phyloP scores from a whole-genome alignment of 1,140 invertebrate genomes.

The Helicorthomorpha holstii region DNA sequence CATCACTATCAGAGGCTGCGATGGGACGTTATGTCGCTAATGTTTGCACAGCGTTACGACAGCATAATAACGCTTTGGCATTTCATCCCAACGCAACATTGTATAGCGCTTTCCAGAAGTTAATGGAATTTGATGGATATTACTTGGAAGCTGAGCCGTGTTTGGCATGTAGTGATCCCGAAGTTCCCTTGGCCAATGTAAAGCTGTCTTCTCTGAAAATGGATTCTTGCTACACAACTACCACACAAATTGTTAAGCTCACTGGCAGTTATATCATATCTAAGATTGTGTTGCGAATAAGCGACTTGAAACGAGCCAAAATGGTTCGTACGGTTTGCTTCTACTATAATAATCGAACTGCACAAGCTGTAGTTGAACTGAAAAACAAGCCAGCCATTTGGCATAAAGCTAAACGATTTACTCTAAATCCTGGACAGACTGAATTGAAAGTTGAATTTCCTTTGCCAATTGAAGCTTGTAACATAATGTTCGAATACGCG shows the following conservation, averaged over 20 bases:
- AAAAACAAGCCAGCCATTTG: slow-evolving; percentile 90
- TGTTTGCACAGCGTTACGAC: slow-evolving; percentile 62
- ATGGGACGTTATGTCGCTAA: slow-evolving; percentile 62
- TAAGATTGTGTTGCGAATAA: slow-evolving; percentile 79
- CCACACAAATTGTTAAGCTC: slow-evolving; percentile 91
- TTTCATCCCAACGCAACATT: slow-evolving; percentile 86
- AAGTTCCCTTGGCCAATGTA: slow-evolving; percentile 76
- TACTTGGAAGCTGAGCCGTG: slow-evolving; percentile 94
- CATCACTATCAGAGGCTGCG: slow-evolving; percentile 25
- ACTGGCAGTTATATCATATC: slow-evolving; percentile 88
- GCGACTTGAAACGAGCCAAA: slow-evolving; percentile 87
- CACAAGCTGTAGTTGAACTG: slow-evolving; percentile 89
- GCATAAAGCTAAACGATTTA: slow-evolving; percentile 89
- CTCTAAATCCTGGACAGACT: slow-evolving; percentile 72
- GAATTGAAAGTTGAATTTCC: slow-evolving; percentile 94
- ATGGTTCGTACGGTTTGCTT: slow-evolving; percentile 94
- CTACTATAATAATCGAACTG: slow-evolving; percentile 89
- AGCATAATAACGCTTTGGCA: slow-evolving; percentile 70
- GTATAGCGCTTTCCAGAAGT: slow-evolving; percentile 76
- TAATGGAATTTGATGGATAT: slow-evolving; percentile 88
- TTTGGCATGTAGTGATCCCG: slow-evolving; percentile 92
- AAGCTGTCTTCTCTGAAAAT: slow-evolving; percentile 88
- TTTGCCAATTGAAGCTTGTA: slow-evolving; percentile 89
- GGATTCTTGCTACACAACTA: slow-evolving; percentile 95
- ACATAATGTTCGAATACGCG: slow-evolving; percentile 97